Percentiles rank a stretch among this genome's conserved stretches.
Conservation (phyloP, 1,140 invertebrate species). For the Papilio glaucus region DNA sequence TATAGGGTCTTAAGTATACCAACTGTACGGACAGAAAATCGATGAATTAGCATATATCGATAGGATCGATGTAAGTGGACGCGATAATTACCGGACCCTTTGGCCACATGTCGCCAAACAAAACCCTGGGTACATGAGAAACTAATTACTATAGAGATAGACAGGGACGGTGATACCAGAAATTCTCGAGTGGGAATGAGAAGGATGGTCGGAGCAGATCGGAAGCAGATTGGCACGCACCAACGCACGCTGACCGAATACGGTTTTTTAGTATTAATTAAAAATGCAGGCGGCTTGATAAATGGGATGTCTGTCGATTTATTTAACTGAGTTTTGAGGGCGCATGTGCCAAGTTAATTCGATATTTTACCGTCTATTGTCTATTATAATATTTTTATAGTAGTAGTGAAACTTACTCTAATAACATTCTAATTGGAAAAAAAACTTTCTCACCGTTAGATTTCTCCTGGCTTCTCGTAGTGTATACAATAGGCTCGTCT, state of each 20-base stretch:
- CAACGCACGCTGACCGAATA: slow-evolving; percentile 72
- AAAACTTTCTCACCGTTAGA: no score
- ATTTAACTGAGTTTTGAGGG: slow-evolving; percentile 17
- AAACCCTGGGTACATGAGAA: slow-evolving; percentile 72
- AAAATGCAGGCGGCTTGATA: slow-evolving; percentile 69
- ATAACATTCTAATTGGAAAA: no score
- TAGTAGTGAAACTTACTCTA: no score
- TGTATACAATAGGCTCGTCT: no score
- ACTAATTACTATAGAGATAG: slow-evolving; percentile 65
- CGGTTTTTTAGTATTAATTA: slow-evolving; percentile 76
- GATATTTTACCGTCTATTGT: no score
- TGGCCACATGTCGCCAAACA: slow-evolving; percentile 75
- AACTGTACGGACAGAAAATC: slow-evolving; percentile 28
- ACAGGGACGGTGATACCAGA: slow-evolving; percentile 42
- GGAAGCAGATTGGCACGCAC: slow-evolving; percentile 75
- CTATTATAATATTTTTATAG: no score
- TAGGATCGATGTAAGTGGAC: slow-evolving; percentile 55
- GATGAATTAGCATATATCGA: slow-evolving; percentile 51
- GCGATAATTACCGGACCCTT: slow-evolving; percentile 69
- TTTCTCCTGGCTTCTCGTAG: no score
- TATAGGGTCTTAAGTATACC: neutral
- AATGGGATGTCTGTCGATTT: slow-evolving; percentile 59
- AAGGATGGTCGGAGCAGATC: slow-evolving; percentile 54
- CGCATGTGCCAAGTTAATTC: neutral
- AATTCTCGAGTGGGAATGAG: slow-evolving; percentile 43